phyloP scores from a whole-genome alignment of 2,797 vertebrate species.

The Ceryle rudis region DNA sequence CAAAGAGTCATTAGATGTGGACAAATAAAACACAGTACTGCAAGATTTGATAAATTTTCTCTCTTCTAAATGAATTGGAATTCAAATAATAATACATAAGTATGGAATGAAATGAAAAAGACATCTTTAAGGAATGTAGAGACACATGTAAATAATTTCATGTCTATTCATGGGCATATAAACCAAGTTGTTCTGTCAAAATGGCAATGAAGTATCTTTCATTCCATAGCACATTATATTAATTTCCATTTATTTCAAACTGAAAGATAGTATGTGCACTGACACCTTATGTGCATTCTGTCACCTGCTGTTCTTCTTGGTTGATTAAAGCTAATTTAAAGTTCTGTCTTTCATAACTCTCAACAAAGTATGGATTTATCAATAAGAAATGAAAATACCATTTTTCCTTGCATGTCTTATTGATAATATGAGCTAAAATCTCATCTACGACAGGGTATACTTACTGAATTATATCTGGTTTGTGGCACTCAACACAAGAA shows the following conservation, averaged over 20 bases:
- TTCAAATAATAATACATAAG: background rate
- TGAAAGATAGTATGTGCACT: background rate
- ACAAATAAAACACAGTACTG: background rate
- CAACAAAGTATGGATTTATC: background rate
- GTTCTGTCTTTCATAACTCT: background rate
- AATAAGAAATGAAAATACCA: background rate
- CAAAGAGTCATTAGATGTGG: background rate
- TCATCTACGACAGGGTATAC: background rate
- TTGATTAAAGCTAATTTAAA: constrained; percentile 16
- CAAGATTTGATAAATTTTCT: background rate
- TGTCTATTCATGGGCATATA: background rate
- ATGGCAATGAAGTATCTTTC: background rate
- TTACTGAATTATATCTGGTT: background rate
- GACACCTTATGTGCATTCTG: background rate
- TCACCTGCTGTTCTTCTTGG: background rate
- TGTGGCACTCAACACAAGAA: background rate
- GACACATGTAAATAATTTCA: background rate
- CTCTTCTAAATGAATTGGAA: background rate
- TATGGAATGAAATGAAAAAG: background rate
- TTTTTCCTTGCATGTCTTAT: background rate
- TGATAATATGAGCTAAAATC: background rate
- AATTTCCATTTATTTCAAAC: constrained; percentile 29
- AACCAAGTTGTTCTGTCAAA: background rate
- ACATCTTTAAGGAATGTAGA: background rate
- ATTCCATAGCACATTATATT: background rate